These are phyloP conservation scores for Apolygus lucorum DNA, from an alignment of 1,140 invertebrate genomes.

Conservation along the genomic window DNA sequence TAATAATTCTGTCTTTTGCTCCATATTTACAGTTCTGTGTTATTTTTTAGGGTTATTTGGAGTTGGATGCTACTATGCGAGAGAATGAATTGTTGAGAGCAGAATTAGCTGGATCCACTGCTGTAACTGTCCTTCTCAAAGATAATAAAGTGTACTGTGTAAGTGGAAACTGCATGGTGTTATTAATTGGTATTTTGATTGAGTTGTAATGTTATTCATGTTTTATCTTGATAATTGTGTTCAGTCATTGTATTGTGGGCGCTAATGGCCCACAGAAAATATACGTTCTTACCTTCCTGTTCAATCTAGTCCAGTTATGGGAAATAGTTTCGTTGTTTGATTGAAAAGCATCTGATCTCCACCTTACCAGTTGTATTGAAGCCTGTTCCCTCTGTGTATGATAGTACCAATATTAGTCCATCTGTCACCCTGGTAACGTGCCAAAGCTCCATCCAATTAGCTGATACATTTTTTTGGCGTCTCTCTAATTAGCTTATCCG, in stretches of 20 bases:
- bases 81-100: slow-evolving; percentile 76
- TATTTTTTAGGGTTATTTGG: slow-evolving; percentile 89
- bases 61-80: slow-evolving; percentile 86
- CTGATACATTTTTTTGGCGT: too few relatives aligned
- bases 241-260: background rate
- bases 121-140: slow-evolving; percentile 77
- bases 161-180: slow-evolving; percentile 38
- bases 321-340: background rate
- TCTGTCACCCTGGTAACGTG: too few relatives aligned
- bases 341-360: background rate
- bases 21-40: slow-evolving; percentile 40
- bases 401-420: too few relatives aligned
- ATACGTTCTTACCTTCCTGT: background rate
- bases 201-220: too few relatives aligned
- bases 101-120: slow-evolving; percentile 90
- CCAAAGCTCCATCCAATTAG: too few relatives aligned
- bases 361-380: too few relatives aligned
- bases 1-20: background rate
- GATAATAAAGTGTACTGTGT: slow-evolving; percentile 75
- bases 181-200: background rate
- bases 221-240: too few relatives aligned
- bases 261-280: slow-evolving; percentile 1
- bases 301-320: background rate
- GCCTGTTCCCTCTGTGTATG: too few relatives aligned
- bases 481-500: too few relatives aligned